Percentiles rank a stretch among this genome's conserved stretches.
Conservation (phyloP, 2,113 vertebrate genomes). For the Pantherophis guttatus region DNA sequence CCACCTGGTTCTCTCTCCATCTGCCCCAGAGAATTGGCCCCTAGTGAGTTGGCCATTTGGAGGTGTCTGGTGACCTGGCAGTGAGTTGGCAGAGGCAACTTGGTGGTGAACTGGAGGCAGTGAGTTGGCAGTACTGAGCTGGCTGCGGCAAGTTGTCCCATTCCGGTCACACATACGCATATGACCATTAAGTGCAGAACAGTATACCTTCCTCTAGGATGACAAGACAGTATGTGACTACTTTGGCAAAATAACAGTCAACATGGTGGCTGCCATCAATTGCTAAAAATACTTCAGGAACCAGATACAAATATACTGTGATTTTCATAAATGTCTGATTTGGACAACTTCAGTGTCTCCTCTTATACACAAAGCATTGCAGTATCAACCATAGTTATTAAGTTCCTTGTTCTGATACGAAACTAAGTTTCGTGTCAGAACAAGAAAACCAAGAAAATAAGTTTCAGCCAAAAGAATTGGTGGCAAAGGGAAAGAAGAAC, state of each 20-base stretch:
- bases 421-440: background rate
- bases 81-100: background rate
- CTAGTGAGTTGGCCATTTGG: background rate
- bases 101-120: background rate
- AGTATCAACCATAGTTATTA: background rate
- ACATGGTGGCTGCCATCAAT: constrained; percentile 29
- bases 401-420: background rate
- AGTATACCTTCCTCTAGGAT: background rate
- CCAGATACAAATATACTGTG: constrained; percentile 8
- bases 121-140: no score
- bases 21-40: no score
- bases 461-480: background rate
- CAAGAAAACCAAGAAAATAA: background rate
- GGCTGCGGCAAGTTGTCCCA: background rate
- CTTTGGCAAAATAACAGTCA: constrained; percentile 43
- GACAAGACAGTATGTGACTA: constrained; percentile 42
- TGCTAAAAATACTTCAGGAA: constrained; percentile 23
- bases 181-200: background rate
- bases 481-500: background rate
- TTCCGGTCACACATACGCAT: background rate
- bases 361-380: background rate
- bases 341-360: background rate
- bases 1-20: background rate
- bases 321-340: background rate
- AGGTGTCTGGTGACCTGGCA: background rate